Evolutionary conservation across 2,797 vertebrate genomes (phyloP), one percentile per base, ranked within the genome.

Genomic region (Muscicapa comitata): DNA sequence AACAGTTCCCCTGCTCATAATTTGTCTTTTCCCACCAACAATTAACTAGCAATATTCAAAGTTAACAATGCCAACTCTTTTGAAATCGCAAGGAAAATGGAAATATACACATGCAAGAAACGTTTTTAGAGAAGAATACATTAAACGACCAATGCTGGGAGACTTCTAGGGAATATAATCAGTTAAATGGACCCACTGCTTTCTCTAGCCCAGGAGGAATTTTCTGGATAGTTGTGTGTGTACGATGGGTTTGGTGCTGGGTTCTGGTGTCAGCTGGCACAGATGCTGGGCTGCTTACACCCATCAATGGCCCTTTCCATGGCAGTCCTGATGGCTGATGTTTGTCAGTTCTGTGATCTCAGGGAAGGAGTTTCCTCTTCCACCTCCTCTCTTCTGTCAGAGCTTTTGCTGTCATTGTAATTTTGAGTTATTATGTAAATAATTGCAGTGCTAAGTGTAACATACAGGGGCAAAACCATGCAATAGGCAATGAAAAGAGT

Each of bases 11-110:
- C 97, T 97, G 98, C 98, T 99, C 99, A 98, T 99, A 99, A 99
- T 99, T 99, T 99, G 98, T 99, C 98, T 99, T 99, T 98, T 97
- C 98, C 98, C 98, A 94, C 98, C 98, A 98, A 98, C 99, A 99
- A 99, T 99, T 99, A 99, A 98, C 98, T 96, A 97, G 98, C 98
- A 98, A 98, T 99, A 98, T 98, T 98, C 98, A 98, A 98, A 99
- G 98, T 99, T 99, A 99, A 99, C 98, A 98, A 98, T 98, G 98
- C 98, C 98, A 99, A 98, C 97, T 98, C 97, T 98, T 99, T 96
- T 93, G 68, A 96, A 95, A 96, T 92, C 91, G 91, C 40, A 35
- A 89, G 71, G 89, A 96, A 95, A 90, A 94, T 76, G 57, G 79
- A 95, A 96, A 95, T 81, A 53, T 25, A 61, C 45, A 62, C 24